Conservation (phyloP, 2,888 invertebrate genomes). For the Cataglyphis livida region DNA sequence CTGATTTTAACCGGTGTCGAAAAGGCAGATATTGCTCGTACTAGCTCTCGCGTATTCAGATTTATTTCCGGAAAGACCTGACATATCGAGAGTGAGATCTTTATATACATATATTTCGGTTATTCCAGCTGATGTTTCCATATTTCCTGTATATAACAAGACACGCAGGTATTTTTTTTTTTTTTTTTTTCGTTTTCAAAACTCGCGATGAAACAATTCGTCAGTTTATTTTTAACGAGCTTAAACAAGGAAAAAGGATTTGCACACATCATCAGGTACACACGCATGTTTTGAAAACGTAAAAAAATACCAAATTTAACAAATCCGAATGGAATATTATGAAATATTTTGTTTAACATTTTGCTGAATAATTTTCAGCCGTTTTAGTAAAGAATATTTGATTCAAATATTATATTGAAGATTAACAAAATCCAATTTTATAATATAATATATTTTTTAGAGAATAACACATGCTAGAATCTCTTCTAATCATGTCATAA, state of each 20-base stretch:
- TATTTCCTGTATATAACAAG: background rate
- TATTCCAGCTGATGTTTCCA: background rate
- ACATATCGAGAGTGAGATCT: background rate
- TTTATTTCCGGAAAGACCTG: conserved; percentile 1
- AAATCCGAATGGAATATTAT: background rate
- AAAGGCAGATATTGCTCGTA: background rate
- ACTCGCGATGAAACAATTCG: background rate
- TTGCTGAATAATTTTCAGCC: background rate
- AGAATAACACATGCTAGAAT: background rate
- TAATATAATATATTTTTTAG: background rate
- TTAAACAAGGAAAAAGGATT: background rate
- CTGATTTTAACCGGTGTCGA: conserved; percentile 35
- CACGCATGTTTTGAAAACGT: background rate
- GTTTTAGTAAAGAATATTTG: background rate
- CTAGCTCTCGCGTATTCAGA: background rate
- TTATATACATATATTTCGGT: background rate
- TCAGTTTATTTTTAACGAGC: background rate
- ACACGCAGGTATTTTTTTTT: background rate
- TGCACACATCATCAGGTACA: background rate
- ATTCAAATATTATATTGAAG: background rate
- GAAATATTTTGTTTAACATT: background rate
- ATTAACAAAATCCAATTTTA: background rate
- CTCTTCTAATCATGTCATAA: background rate
- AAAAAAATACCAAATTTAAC: background rate
- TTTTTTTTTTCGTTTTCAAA: background rate